A percentile compares a stretch with the other conserved stretches of the same genome.
Conservation (phyloP, 1,140 invertebrate genomes). For the Varroa destructor region DNA sequence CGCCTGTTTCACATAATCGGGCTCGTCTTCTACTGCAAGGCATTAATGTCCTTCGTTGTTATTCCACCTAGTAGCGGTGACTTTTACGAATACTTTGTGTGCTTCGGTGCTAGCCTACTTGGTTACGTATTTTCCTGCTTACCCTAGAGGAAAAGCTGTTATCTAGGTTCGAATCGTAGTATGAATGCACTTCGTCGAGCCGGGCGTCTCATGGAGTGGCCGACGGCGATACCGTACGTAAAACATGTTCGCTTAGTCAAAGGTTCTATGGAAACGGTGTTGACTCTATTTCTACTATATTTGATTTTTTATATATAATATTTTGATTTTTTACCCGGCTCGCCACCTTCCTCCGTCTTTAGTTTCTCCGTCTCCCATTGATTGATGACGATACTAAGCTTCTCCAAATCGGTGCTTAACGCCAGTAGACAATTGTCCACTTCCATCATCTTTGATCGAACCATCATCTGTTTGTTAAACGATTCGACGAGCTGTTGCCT, state of each 20-base stretch:
- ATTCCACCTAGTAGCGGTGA: not conserved
- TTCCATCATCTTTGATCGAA: conserved; percentile 66
- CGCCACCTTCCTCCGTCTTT: conserved; percentile 32
- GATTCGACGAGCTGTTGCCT: conserved; percentile 68
- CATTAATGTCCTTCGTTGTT: not conserved
- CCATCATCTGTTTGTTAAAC: conserved; percentile 78
- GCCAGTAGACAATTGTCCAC: conserved; percentile 67
- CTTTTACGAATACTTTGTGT: too few species aligned
- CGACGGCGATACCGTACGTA: too few species aligned
- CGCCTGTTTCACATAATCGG: conserved; percentile 62
- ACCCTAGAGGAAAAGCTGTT: too few species aligned
- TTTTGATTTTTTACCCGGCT: conserved; percentile 29
- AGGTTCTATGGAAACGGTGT: too few species aligned
- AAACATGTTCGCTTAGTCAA: too few species aligned
- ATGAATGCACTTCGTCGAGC: too few species aligned
- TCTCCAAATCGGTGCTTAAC: conserved; percentile 65
- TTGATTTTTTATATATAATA: too few species aligned
- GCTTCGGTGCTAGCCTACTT: too few species aligned
- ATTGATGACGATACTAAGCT: conserved; percentile 67
- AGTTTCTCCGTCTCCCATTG: conserved; percentile 29
- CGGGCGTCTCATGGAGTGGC: too few species aligned
- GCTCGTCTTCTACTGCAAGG: conserved; percentile 40
- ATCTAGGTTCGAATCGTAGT: too few species aligned
- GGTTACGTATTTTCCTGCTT: too few species aligned
- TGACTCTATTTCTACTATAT: too few species aligned